Evolutionary conservation across 2,888 invertebrate genomes (phyloP).

Genomic region (Noctua janthe): DNA sequence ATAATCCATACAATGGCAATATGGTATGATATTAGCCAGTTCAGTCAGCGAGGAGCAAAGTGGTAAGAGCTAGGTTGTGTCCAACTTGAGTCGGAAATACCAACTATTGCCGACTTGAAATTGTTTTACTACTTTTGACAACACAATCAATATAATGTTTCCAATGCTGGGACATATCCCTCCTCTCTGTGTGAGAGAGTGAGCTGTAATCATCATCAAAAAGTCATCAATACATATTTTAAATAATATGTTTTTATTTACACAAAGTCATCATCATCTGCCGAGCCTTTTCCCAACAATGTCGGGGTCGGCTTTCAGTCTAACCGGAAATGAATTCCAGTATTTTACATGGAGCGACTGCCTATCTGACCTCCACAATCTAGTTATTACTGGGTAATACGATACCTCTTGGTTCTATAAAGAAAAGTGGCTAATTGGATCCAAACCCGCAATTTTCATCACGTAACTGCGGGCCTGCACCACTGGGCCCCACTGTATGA

Average conservation of each 20-base stretch:
- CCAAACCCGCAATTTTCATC: neutral
- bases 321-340: neutral
- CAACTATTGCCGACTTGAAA: too few relatives aligned
- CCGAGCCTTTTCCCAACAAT: neutral
- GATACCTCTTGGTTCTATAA: neutral
- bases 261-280: neutral
- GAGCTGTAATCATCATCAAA: too few relatives aligned
- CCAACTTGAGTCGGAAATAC: too few relatives aligned
- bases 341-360: neutral
- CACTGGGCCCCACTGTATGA: neutral
- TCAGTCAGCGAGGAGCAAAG: too few relatives aligned
- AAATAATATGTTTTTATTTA: too few relatives aligned
- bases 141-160: too few relatives aligned
- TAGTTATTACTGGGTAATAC: neutral
- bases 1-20: neutral
- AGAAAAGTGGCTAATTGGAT: neutral
- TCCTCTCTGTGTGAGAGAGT: too few relatives aligned
- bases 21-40: too few relatives aligned
- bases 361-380: neutral
- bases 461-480: neutral
- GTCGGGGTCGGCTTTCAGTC: neutral
- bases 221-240: too few relatives aligned
- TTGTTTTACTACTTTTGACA: too few relatives aligned
- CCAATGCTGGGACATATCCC: too few relatives aligned
- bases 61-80: too few relatives aligned